phyloP scores from a whole-genome alignment of 2,797 vertebrate genomes.

The Lateolabrax maculatus region DNA sequence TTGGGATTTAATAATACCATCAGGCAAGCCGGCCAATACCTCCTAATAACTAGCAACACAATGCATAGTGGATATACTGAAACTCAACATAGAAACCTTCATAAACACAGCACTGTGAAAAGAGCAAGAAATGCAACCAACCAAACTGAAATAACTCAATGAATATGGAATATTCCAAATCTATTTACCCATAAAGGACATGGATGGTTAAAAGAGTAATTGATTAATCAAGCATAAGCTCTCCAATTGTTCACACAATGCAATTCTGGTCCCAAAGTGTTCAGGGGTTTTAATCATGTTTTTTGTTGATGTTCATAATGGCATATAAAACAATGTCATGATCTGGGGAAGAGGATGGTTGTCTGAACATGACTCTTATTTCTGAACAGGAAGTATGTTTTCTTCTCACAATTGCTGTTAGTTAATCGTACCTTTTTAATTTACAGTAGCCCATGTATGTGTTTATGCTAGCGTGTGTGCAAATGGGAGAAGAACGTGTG shows the following conservation, averaged over 20 bases:
- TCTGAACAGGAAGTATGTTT: background rate
- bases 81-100: conserved; percentile 19
- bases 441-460: background rate
- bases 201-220: conserved; percentile 47
- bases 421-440: background rate
- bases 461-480: background rate
- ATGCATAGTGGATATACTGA: conserved; percentile 15
- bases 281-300: conserved; percentile 23
- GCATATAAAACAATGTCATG: conserved; percentile 13
- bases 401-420: background rate
- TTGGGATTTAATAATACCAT: conserved; percentile 70
- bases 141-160: conserved; percentile 48
- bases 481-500: conserved; percentile 11
- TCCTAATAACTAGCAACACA: conserved; percentile 49
- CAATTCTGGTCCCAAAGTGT: conserved; percentile 17
- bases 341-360: background rate
- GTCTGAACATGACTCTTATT: background rate
- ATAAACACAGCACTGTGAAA: conserved; percentile 2
- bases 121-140: conserved; percentile 4
- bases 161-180: conserved; percentile 65
- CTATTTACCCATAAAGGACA: conserved; percentile 49
- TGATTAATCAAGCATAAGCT: conserved; percentile 48
- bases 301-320: conserved; percentile 32
- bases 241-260: conserved; percentile 38
- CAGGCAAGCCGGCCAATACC: conserved; percentile 42